Base-by-base conservation (phyloP, 2,888 invertebrate species). In the Phyto melanocephala region DNA sequence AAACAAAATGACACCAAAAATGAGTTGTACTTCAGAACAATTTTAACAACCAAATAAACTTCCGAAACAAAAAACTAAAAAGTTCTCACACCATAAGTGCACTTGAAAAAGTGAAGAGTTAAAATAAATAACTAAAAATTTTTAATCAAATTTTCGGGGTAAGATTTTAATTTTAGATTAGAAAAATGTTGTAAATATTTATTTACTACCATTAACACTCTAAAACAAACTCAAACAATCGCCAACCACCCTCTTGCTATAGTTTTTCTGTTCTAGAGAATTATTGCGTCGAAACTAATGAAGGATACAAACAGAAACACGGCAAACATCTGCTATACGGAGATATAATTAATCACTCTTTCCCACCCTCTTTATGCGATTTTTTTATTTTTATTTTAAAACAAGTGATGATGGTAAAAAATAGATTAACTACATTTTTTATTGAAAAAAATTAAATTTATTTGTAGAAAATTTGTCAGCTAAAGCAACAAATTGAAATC, bases 111-210 rank as follows among this genome's bases (percentile, higher is more conserved):
- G 22, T 35, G 33, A 58, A 63, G 50, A 65, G 47, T 35, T 63
- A 20, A 33, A 71, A 65, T 15, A 71, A 79, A 72, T 45, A 67
- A 74, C 20, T 15, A n/a, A 15, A 72, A 37, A 11, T 42, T 37
- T 45, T 80, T 60, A 52, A 67, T 52, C 17, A 74, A 68, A 74
- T 72, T 72, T 77, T 60, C 47, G 15, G 10, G 40, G 22, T 50
- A 72, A 72, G 71, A 77, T 72, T 81, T 77, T 37, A 72, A 72
- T 81, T 80, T 72, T 24, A 81, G 77, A 81, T 81, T 63, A 77
- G 60, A 45, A 68, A 70, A 71, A 52, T 71, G 1, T 50, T 50
- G 58, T 15, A 56, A 80, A 80, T 65, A 76, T 76, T 80, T 60
- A 60, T 28, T 58, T 40, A n/a, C 52, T 8, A 50, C 8, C 11